phyloP scores from a whole-genome alignment of 1,140 invertebrate genomes.

The Drosophila parvula region DNA sequence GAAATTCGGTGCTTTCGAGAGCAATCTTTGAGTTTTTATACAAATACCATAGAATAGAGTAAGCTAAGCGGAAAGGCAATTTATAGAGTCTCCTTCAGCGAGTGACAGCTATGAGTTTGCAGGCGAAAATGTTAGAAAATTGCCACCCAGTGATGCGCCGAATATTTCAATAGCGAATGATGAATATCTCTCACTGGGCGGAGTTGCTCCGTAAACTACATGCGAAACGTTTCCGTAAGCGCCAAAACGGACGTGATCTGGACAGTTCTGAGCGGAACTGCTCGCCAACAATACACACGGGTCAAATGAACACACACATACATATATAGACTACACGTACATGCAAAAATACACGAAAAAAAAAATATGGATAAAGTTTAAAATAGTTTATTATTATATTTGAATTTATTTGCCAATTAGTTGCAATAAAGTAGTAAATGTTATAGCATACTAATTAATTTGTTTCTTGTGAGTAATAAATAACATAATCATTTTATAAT shows the following conservation, averaged over 20 bases:
- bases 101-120: conserved; percentile 37
- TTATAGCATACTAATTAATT: too few relatives aligned
- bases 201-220: conserved; percentile 27
- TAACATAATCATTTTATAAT: too few relatives aligned
- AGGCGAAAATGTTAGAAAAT: conserved; percentile 55
- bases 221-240: conserved; percentile 47
- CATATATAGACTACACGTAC: conserved; percentile 19
- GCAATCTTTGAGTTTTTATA: neutral
- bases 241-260: conserved; percentile 54
- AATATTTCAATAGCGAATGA: conserved; percentile 70
- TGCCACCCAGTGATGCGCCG: conserved; percentile 61
- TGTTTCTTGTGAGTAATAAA: too few relatives aligned
- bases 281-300: conserved; percentile 57
- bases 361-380: neutral
- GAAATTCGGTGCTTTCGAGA: conserved; percentile 1
- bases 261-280: conserved; percentile 16
- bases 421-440: too few relatives aligned
- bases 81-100: conserved; percentile 10
- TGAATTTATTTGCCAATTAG: neutral
- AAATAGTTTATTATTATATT: neutral
- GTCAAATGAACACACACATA: conserved; percentile 44
- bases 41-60: conserved; percentile 3
- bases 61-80: conserved; percentile 24
- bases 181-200: conserved; percentile 51
- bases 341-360: neutral